Conservation (phyloP, 2,113 vertebrate species). For the Perca flavescens region DNA sequence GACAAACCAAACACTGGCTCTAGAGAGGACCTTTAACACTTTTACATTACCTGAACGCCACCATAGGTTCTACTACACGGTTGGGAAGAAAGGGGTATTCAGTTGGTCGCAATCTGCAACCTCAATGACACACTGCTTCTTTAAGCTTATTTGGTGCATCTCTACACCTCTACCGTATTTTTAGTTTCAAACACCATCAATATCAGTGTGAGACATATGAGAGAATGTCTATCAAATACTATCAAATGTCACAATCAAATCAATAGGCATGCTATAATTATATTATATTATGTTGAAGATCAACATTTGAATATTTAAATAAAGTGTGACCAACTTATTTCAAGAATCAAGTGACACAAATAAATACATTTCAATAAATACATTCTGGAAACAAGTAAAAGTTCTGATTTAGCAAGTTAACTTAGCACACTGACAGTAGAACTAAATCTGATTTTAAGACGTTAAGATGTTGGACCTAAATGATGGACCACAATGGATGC, state of each 20-base stretch:
- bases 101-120: too few relatives aligned
- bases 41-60: too few relatives aligned
- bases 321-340: background rate
- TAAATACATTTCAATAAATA: too few relatives aligned
- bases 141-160: background rate
- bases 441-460: background rate
- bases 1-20: too few relatives aligned
- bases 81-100: too few relatives aligned
- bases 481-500: background rate
- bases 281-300: background rate
- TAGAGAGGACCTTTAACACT: too few relatives aligned
- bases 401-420: background rate
- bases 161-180: background rate
- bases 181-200: background rate
- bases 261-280: background rate
- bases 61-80: too few relatives aligned
- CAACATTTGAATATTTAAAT: background rate
- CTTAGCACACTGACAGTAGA: background rate
- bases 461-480: background rate
- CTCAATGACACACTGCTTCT: too few relatives aligned
- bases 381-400: background rate
- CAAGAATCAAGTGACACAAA: background rate
- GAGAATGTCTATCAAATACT: background rate
- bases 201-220: background rate
- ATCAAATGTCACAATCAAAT: slow-evolving; percentile 1